Conservation (phyloP, 2,113 vertebrate genomes). For the Ptychochromis oligacanthus region DNA sequence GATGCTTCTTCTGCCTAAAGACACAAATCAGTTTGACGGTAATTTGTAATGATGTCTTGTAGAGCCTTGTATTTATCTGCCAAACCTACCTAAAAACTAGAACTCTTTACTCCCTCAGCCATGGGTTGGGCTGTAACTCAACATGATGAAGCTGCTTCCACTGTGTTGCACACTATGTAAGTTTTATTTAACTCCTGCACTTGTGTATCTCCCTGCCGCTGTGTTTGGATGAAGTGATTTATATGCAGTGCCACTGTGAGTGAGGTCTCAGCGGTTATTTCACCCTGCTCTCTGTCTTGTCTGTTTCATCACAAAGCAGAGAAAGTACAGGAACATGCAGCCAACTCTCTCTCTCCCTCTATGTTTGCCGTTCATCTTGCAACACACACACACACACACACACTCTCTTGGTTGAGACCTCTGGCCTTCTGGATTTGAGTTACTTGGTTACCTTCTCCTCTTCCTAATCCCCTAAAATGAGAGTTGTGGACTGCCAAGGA, state of each 20-base stretch:
- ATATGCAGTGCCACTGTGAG: conserved; percentile 12
- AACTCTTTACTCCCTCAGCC: background rate
- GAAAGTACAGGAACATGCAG: background rate
- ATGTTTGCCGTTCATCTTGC: background rate
- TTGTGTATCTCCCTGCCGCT: conserved; percentile 15
- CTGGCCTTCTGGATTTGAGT: conserved; percentile 69
- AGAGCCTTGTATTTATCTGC: background rate
- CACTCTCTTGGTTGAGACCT: conserved; percentile 23
- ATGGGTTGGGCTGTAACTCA: conserved; percentile 3
- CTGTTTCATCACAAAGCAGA: background rate
- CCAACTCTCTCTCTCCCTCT: conserved; percentile 2
- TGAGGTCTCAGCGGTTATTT: conserved; percentile 35
- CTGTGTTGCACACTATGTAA: background rate
- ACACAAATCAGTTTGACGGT: background rate
- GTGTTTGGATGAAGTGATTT: conserved; percentile 56
- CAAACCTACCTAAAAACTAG: background rate
- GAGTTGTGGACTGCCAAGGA: conserved; percentile 69
- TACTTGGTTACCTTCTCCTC: conserved; percentile 75
- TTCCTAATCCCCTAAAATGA: conserved; percentile 80
- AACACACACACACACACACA: conserved; percentile 27
- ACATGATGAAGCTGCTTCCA: conserved; percentile 8
- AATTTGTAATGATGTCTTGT: background rate
- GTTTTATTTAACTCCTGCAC: conserved; percentile 12
- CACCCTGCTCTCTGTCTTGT: conserved; percentile 4
- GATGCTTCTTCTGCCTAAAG: background rate